A percentile compares a stretch with the other conserved stretches of the same genome.
Conservation (phyloP, 2,888 invertebrate genomes). For the Leptura quadrifasciata region DNA sequence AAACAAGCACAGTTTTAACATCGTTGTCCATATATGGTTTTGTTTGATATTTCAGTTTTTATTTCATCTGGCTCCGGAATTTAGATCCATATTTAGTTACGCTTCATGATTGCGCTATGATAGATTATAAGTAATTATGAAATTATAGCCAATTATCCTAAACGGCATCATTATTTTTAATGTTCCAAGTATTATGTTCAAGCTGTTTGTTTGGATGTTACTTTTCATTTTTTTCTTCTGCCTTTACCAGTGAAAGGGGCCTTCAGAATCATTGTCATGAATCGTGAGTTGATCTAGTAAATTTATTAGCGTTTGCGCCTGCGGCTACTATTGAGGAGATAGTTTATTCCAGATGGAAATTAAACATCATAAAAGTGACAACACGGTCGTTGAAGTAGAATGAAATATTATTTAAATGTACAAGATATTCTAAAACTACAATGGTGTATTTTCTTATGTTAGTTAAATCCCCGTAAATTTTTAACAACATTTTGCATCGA, state of each 20-base stretch:
- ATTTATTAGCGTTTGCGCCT: not conserved
- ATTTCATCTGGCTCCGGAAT: constrained; percentile 15
- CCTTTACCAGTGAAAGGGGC: not conserved
- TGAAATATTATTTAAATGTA: no score
- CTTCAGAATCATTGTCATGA: not conserved
- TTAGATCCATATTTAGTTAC: constrained; percentile 20
- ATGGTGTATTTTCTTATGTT: no score
- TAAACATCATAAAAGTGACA: not conserved
- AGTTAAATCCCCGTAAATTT: no score
- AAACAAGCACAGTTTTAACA: not conserved
- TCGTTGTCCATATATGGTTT: not conserved
- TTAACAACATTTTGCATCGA: no score
- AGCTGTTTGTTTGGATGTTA: not conserved
- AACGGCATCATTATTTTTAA: constrained; percentile 11
- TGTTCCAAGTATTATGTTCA: constrained; percentile 1
- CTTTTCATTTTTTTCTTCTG: constrained; percentile 6
- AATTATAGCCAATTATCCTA: constrained; percentile 23
- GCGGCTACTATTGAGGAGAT: not conserved
- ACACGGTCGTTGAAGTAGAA: no score
- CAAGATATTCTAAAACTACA: no score
- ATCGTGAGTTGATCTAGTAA: not conserved
- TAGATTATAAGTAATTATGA: constrained; percentile 21
- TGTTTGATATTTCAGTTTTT: constrained; percentile 17
- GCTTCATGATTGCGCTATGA: not conserved
- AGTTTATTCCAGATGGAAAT: not conserved